A percentile compares a stretch with the other conserved stretches of the same genome.
Conservation (phyloP, 2,797 vertebrate genomes). For the Hoplostethus mediterraneus region DNA sequence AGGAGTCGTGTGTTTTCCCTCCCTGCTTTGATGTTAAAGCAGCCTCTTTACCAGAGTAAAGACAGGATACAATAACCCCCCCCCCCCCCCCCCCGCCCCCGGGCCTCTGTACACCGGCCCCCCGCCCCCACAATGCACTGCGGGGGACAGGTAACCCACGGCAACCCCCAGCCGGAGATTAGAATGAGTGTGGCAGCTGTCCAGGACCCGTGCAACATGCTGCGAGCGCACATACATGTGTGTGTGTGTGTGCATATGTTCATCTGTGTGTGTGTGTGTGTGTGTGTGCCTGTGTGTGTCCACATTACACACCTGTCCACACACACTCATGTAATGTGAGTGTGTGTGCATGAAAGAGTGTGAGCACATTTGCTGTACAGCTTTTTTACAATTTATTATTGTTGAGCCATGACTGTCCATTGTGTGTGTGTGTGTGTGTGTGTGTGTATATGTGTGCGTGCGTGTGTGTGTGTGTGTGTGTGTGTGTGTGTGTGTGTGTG, state of each 20-base stretch:
- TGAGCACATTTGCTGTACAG: neutral
- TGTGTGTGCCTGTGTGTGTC: conserved; percentile 4
- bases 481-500: too few relatives aligned
- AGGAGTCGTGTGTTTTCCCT: conserved; percentile 69
- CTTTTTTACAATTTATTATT: too few relatives aligned
- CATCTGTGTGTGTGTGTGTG: neutral
- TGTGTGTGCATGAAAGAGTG: neutral
- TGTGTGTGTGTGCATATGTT: neutral
- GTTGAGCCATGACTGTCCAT: too few relatives aligned
- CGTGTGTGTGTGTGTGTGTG: neutral
- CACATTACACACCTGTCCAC: too few relatives aligned
- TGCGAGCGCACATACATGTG: conserved; percentile 18
- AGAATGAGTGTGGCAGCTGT: conserved; percentile 77
- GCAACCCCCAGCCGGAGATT: conserved; percentile 73
- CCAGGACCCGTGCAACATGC: conserved; percentile 54
- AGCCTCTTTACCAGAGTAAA: conserved; percentile 76
- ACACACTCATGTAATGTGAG: neutral
- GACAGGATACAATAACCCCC: conserved; percentile 68
- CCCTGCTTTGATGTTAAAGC: conserved; percentile 81
- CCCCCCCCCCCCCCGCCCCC: conserved; percentile 28
- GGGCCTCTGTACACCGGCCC: conserved; percentile 46
- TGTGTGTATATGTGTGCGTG: neutral
- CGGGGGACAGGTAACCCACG: conserved; percentile 71
- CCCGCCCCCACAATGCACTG: conserved; percentile 60
- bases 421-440: too few relatives aligned